Evolutionary conservation across 2,888 invertebrate species (phyloP).

Genomic region (Epirrhoe tristata): DNA sequence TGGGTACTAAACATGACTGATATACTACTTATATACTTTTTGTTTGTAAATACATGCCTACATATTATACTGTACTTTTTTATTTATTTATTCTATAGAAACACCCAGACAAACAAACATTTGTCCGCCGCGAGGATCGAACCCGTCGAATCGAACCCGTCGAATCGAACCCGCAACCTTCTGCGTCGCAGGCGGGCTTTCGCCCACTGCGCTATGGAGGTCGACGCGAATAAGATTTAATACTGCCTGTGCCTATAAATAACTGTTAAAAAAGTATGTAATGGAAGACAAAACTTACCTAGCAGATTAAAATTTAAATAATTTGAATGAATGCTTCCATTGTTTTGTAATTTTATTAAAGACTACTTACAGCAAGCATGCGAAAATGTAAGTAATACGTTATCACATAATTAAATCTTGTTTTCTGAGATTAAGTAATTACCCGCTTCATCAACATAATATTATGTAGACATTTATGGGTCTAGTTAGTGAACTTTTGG

Average conservation of each 20-base stretch:
- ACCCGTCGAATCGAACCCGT: too few relatives aligned
- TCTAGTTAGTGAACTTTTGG: constrained; percentile 38
- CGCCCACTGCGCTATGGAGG: too few relatives aligned
- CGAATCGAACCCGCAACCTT: too few relatives aligned
- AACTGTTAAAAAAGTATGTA: neutral
- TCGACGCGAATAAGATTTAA: too few relatives aligned
- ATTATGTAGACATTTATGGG: constrained; percentile 31
- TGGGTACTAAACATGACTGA: too few relatives aligned
- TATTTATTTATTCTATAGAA: too few relatives aligned
- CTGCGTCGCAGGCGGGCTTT: too few relatives aligned
- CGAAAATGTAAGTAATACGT: constrained; percentile 17
- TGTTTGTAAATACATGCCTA: too few relatives aligned
- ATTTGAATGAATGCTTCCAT: neutral
- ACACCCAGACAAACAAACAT: too few relatives aligned
- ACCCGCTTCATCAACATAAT: constrained; percentile 28
- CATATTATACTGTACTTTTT: too few relatives aligned
- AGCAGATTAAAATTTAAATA: neutral
- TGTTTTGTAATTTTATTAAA: constrained; percentile 2
- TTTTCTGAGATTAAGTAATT: constrained; percentile 36
- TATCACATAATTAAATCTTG: constrained; percentile 38
- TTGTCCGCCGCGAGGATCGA: too few relatives aligned
- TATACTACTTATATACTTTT: too few relatives aligned
- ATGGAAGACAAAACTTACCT: neutral
- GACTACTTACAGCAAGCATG: constrained; percentile 15
- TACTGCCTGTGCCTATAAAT: neutral